Evolutionary conservation across 2,888 invertebrate species (phyloP), one percentile per base, ranked within the genome.

Genomic region (Galerucella calmariensis): DNA sequence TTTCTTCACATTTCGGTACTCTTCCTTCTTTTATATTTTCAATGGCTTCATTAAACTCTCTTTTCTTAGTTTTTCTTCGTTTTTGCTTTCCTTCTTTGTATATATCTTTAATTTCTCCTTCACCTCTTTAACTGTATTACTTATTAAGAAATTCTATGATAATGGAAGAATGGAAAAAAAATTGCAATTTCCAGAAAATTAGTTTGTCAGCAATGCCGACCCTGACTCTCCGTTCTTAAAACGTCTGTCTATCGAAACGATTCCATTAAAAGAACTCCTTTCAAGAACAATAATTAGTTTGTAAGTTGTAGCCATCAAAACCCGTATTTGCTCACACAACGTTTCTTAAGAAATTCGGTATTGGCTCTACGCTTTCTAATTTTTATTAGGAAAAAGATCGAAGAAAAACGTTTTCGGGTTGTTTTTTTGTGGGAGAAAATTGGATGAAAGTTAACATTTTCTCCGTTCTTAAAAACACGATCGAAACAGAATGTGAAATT

Each of bases 271-370:
- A 48, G 63, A 69, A 62, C 62, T 70, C 67, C 70, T 69, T 70
- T 67, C 70, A 69, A 70, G 70, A 74, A 70, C 70, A 74, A 70
- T 74, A 70, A 74, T 74, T 74, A 74, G 67, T 70, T 74, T 70
- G 61, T 70, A 70, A 70, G 74, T 74, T 70, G 74, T 67, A 70
- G 70, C 67, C 67, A 70, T 70, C 74, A 74, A 74, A 66, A 71
- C 66, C 56, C 56, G 65, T 71, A 71, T 66, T 71, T 71, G 65
- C 58, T 56, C 71, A 58, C 71, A 74, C 74, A 62, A 70, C 67
- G 41, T 74, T 70, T 46, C 59, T 46, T 62, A 53, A 51, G 62
- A 69, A 69, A 62, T 69, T 71, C 44, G 14, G 63, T 35, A 41
- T 65, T 44, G 20, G n/a, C 63, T 41, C 66, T 35, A 12, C 66